Conservation (phyloP, 2,888 invertebrate genomes). For the Tineola bisselliella region DNA sequence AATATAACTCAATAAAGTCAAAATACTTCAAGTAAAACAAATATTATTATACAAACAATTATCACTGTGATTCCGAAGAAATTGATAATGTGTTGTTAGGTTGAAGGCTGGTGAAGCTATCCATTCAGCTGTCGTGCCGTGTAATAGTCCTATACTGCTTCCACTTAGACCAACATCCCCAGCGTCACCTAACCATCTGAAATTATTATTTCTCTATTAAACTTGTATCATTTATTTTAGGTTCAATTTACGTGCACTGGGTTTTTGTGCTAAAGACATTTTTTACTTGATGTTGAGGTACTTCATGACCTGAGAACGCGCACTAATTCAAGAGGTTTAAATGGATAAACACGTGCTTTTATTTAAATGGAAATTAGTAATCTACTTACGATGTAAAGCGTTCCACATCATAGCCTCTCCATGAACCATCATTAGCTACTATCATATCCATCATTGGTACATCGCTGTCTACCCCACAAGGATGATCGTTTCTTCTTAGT, state of each 20-base stretch:
- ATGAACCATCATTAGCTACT: slow-evolving; percentile 68
- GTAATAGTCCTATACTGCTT: slow-evolving; percentile 70
- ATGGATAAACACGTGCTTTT: too few relatives aligned
- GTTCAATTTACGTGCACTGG: too few relatives aligned
- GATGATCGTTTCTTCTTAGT: slow-evolving; percentile 34
- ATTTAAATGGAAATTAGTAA: too few relatives aligned
- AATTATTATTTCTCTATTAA: too few relatives aligned
- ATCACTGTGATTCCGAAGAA: slow-evolving; percentile 45
- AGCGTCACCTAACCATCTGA: slow-evolving; percentile 66
- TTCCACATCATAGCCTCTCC: slow-evolving; percentile 64
- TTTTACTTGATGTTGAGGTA: too few relatives aligned
- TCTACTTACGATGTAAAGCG: slow-evolving; percentile 66
- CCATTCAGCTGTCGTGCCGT: slow-evolving; percentile 71
- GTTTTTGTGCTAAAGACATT: too few relatives aligned
- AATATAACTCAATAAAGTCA: too few relatives aligned
- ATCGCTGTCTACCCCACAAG: slow-evolving; percentile 36
- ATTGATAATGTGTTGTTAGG: slow-evolving; percentile 47
- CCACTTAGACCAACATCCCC: slow-evolving; percentile 66
- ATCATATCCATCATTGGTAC: slow-evolving; percentile 63
- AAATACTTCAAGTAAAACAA: too few relatives aligned
- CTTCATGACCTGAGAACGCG: too few relatives aligned
- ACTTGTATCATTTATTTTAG: too few relatives aligned
- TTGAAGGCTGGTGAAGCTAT: slow-evolving; percentile 68
- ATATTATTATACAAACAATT: slow-evolving; percentile 34
- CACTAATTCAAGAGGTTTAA: too few relatives aligned